Evolutionary conservation across 2,888 invertebrate genomes (phyloP), one percentile per base, ranked within the genome.

Genomic region (Odontocolon sp.): DNA sequence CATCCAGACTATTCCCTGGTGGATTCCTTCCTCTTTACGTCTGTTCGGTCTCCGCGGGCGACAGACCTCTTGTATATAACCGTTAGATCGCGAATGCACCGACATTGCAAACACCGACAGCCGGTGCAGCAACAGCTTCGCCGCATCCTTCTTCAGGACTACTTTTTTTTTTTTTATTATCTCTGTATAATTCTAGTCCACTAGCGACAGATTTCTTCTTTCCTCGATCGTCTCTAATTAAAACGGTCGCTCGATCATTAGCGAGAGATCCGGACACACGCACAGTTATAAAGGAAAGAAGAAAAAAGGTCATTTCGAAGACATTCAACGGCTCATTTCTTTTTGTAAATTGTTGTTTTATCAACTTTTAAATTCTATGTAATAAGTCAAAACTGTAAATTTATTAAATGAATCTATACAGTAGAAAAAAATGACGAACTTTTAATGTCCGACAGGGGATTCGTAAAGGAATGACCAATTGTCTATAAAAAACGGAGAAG

Each of bases 191-290:
- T 75, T 59, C 33, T 26, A 4, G 26, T 38, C 5, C 56, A 47
- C 6, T n/a, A 26, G 18, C 18, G 56, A 38, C 36, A 21, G 23
- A 47, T 11, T 47, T 75, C 28, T 66, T 59, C 42, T 40, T 42
- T 9, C 38, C 47, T 26, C 31, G 36, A 70, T 66, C 31, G 61
- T 45, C 45, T 45, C 40, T 59, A 70, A 70, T 75, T 75, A 61
- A 75, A 70, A 70, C 70, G 70, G 45, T 70, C 59, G 38, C 42
- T 14, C 63, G 59, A 66, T 66, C 75, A 68, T 75, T 70, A 70
- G 42, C 57, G 66, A 59, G 50, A 56, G 36, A 64, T 57, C 14
- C 56, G 36, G 16, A 8, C 3, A 11, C 31, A 42, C 3, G 18
- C 18, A 28, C 54, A 18, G 42, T 52, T 28, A 38, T 36, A 52